Base-by-base conservation (phyloP, 2,113 vertebrate species). In the Chlorocebus sabaeus region DNA sequence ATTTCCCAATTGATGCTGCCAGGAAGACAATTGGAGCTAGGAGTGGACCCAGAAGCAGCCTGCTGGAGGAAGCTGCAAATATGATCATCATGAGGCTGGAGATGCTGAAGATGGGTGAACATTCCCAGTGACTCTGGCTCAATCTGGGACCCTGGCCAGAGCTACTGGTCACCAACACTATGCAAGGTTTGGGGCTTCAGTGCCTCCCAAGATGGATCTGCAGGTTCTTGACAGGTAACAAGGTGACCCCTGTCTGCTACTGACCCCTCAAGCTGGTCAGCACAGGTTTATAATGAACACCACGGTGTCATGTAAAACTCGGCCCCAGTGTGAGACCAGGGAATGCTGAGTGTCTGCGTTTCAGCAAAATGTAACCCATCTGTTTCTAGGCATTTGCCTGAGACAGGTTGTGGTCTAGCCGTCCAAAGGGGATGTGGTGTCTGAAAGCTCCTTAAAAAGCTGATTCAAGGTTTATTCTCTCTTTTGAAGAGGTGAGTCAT, bases 11-110 rank as follows among this genome's bases (percentile, higher is more conserved):
- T 11, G 52, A 23, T 89, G 82, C 83, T 97, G 57, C 73, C 89
- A 2, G 0, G 76, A 57, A 89, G 38, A 18, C 97, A 97, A 90
- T 13, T 83, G 89, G 86, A 55, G 89, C 83, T 83, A 97, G 86
- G 59, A 96, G 90, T 89, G 84, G 84, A 61, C 61, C 79, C 38
- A 68, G 57, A 59, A 96, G 93, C 88, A 61, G 97, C 78, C 95
- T 96, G 90, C 97, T 89, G 96, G 87, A 95, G 78, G 76, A 97
- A 73, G 96, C 48, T 97, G 72, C 45, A 88, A 92, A 97, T 92
- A 90, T 64, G 59, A 48, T 22, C 43, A 32, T 83, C 88, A 93
- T 0, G 3, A 91, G 38, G 75, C 79, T 94, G 55, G 93, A 83
- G 92, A 96, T 95, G 84, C 84, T 61, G 80, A 25, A 84, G 80